Conservation (phyloP, 2,797 vertebrate species). For the Coendou prehensilis region DNA sequence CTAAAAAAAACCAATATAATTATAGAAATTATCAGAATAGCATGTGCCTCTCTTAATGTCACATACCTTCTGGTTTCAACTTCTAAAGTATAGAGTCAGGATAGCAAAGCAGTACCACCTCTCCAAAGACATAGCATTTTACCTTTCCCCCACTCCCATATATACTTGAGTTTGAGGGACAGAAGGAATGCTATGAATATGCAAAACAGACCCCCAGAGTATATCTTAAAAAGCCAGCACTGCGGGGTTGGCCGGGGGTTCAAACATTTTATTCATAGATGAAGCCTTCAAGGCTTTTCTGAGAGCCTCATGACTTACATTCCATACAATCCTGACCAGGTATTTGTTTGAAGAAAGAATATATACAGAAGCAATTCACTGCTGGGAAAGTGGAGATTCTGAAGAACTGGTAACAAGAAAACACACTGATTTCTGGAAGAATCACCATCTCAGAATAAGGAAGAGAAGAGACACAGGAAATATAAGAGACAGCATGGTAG, state of each 20-base stretch:
- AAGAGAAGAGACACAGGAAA: neutral
- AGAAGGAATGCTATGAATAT: neutral
- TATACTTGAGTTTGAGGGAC: neutral
- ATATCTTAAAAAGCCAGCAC: neutral
- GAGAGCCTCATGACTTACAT: neutral
- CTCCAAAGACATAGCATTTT: neutral
- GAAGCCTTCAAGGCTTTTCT: neutral
- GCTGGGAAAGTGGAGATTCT: neutral
- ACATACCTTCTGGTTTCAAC: neutral
- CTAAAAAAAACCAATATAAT: neutral
- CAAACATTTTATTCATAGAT: neutral
- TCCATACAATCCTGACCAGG: neutral
- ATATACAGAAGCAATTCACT: neutral
- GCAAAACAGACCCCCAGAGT: neutral
- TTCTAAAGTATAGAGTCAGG: neutral
- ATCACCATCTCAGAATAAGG: neutral
- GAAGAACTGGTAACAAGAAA: neutral
- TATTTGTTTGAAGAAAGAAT: neutral
- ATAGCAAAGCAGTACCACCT: neutral
- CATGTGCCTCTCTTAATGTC: neutral
- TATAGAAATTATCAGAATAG: neutral
- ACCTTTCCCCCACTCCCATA: neutral
- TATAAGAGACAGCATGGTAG: too few relatives aligned
- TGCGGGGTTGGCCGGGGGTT: neutral
- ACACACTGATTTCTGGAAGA: neutral